A percentile compares a stretch with the other conserved stretches of the same genome.
phyloP scores from a whole-genome alignment of 2,113 vertebrate genomes.

The Apistogramma diplotaenia region DNA sequence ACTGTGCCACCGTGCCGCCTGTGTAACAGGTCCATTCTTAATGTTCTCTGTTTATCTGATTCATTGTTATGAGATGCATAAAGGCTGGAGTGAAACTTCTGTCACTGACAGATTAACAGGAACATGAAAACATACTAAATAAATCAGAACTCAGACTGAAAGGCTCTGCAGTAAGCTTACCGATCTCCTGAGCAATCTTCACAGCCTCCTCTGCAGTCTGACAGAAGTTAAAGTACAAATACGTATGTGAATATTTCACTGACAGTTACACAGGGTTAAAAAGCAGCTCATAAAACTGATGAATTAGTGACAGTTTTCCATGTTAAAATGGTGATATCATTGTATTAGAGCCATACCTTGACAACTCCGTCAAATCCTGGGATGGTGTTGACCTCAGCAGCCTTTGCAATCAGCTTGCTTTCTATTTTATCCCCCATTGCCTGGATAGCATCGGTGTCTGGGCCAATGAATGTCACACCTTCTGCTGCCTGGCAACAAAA shows the following conservation, averaged over 20 bases:
- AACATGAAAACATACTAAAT: too few species aligned
- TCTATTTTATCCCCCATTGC: constrained; percentile 99
- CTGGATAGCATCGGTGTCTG: constrained; percentile 93
- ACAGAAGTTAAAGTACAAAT: too few species aligned
- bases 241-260: background rate
- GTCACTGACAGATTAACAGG: too few species aligned
- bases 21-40: too few species aligned
- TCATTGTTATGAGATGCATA: too few species aligned
- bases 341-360: constrained; percentile 78
- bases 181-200: constrained; percentile 92
- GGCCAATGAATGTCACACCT: constrained; percentile 90
- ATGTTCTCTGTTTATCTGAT: too few species aligned
- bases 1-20: too few species aligned
- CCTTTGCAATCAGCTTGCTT: constrained; percentile 96
- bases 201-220: constrained; percentile 96
- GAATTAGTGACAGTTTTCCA: too few species aligned
- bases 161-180: constrained; percentile 75
- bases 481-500: constrained; percentile 81
- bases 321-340: background rate
- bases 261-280: background rate
- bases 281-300: too few species aligned
- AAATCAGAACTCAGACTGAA: background rate
- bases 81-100: too few species aligned
- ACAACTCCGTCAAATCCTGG: constrained; percentile 97
- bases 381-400: constrained; percentile 95